These are phyloP conservation scores for Phortica magna DNA, from an alignment of 2,888 invertebrate genomes.

Conservation along the genomic window DNA sequence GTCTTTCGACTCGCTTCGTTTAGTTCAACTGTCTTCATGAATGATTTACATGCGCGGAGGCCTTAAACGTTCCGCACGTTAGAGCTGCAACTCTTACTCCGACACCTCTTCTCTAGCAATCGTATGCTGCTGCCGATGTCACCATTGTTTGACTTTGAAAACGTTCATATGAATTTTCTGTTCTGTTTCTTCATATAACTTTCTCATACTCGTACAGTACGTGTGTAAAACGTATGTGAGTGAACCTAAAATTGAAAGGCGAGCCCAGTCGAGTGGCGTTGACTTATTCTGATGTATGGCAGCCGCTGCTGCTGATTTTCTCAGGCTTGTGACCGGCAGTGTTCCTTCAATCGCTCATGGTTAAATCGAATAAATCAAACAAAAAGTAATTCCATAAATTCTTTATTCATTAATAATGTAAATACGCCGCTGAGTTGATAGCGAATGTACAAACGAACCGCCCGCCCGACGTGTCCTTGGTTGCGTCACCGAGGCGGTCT, in stretches of 20 bases:
- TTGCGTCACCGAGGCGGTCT: conserved; percentile 15
- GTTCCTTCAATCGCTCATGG: conserved; percentile 21
- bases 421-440: conserved; percentile 48
- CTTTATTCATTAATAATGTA: conserved; percentile 60
- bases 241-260: conserved; percentile 13
- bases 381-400: conserved; percentile 49
- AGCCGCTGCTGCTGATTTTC: background rate
- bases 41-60: conserved; percentile 50
- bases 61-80: conserved; percentile 21
- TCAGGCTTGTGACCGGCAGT: conserved; percentile 31
- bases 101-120: background rate
- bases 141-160: conserved; percentile 38
- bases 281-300: background rate
- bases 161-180: conserved; percentile 34
- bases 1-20: conserved; percentile 16
- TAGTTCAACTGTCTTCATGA: conserved; percentile 46
- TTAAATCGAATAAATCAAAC: conserved; percentile 53
- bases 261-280: background rate
- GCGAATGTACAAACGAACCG: background rate
- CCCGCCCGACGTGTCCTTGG: background rate
- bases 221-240: background rate
- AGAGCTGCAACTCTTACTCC: background rate
- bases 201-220: conserved; percentile 4
- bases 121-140: conserved; percentile 18
- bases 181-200: conserved; percentile 29